Evolutionary conservation across 1,140 invertebrate species (phyloP), one percentile per base, ranked within the genome.

Genomic region (Ceratina australensis): DNA sequence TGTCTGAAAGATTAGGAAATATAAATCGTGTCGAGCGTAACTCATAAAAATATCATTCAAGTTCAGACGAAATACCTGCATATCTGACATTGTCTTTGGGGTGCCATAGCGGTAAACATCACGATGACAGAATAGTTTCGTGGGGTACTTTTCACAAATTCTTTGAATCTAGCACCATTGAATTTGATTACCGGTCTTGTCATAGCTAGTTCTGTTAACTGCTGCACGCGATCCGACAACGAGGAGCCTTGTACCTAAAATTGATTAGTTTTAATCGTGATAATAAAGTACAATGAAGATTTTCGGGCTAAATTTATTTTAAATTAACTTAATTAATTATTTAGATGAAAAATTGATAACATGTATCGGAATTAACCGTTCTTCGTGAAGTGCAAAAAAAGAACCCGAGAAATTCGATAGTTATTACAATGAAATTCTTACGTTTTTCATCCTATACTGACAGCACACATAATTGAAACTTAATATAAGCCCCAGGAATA

Each of bases 81-180:
- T 80, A 99, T 98, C 77, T 96, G 94, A 92, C 99, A 99, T 78
- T 98, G 97, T 24, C 98, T 93, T 63, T 96, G 95, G 1, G 98
- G 95, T 66, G 98, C 96, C 93, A 99, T 95, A 0, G 99, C 99
- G 24, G 99, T 99, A 86, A 99, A 97, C 98, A 99, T 99, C 1
- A 99, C 95, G 78, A 99, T 94, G 80, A 99, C 95, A 0, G 98
- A 99, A 92, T 99, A 99, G 92, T 99, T 99, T 83, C 97, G 95
- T 0, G 99, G 98, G 2, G 95, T 93, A 20, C 95, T 93, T 92
- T 96, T 97, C 0, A 98, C 95, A 93, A 96, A 99, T 86, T 98
- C 97, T 72, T 96, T 95, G 90, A 98, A 99, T 90, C 98, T 98
- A 79, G 97, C 96, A 0, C 96, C 95, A 93, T 99, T 99, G 74